Evolutionary conservation across 2,888 invertebrate species (phyloP), one percentile per base, ranked within the genome.

Genomic region (Orthosia gracilis): DNA sequence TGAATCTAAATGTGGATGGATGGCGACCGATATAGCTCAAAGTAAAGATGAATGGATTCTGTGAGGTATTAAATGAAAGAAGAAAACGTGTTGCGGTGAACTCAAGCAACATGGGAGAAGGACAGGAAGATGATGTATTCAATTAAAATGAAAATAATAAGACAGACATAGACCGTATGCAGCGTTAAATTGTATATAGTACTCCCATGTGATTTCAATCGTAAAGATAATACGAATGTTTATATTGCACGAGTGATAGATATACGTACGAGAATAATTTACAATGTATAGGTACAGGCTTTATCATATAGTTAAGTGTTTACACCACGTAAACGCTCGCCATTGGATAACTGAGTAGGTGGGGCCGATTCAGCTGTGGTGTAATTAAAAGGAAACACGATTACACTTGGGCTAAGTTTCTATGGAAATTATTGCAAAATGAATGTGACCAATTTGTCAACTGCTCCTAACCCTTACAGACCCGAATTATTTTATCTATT

Each of bases 341-440:
- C n/a, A 84, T 83, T 85, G 82, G 74, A 17, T 40, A 50, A 54
- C 15, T 40, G 23, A 63, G 40, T 78, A 63, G 82, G 76, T 61
- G 58, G 62, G 66, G 45, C 12, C 49, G 62, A 71, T 31, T 61
- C 21, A 69, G 40, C 52, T 62, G 67, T 61, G 40, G 12, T 62
- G 21, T 61, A 49, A 31, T 62, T n/a, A 57, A 52, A 52, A 50
- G n/a, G 47, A 69, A 50, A 78, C n/a, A n/a, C n/a, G n/a, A n/a
- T n/a, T 31, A 31, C 23, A 59, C n/a, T 40, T 40, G 9, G 9
- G 40, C 9, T 31, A 5, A 31, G 7, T 31, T 31, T 31, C 31
- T 31, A 31, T 7, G 31, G 31, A 5, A 40, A 40, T 40, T 7
- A 40, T 40, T 40, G 9, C 3, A 9, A 40, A 9, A 40, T 40